Percentiles rank a stretch among this genome's conserved stretches.
Conservation (phyloP, 2,888 invertebrate species). For the Selenia dentaria region DNA sequence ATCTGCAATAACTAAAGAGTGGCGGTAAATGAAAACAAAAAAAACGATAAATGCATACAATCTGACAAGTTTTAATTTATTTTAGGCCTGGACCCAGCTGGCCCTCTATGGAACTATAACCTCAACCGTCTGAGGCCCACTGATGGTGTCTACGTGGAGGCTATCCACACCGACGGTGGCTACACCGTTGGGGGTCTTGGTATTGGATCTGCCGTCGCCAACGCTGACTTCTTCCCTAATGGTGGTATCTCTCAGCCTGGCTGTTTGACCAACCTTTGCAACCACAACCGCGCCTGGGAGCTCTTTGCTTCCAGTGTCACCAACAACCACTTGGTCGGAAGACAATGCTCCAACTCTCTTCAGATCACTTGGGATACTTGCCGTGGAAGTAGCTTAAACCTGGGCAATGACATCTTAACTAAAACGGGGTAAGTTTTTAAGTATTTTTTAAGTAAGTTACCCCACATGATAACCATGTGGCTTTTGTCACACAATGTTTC, state of each 20-base stretch:
- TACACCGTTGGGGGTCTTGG: conserved; percentile 68
- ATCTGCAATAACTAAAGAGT: no score
- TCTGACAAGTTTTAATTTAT: no score
- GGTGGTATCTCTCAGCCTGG: conserved; percentile 74
- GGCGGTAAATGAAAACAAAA: no score
- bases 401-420: conserved; percentile 55
- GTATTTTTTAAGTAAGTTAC: no score
- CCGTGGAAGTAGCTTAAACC: conserved; percentile 42
- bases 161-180: conserved; percentile 73
- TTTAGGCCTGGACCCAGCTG: conserved; percentile 67
- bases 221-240: conserved; percentile 86
- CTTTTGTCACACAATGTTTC: no score
- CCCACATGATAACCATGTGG: no score
- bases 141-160: conserved; percentile 68
- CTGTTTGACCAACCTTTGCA: conserved; percentile 56
- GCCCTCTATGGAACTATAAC: conserved; percentile 58
- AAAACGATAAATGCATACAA: no score
- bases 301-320: conserved; percentile 59
- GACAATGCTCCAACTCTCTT: conserved; percentile 42
- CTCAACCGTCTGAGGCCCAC: conserved; percentile 42
- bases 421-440: conserved; percentile 52
- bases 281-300: conserved; percentile 65
- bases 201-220: conserved; percentile 74
- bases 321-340: conserved; percentile 57
- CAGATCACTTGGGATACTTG: conserved; percentile 57